Percentiles rank a stretch among this genome's conserved stretches.
Conservation (phyloP, 2,113 vertebrate species). For the Nycticorax nycticorax region DNA sequence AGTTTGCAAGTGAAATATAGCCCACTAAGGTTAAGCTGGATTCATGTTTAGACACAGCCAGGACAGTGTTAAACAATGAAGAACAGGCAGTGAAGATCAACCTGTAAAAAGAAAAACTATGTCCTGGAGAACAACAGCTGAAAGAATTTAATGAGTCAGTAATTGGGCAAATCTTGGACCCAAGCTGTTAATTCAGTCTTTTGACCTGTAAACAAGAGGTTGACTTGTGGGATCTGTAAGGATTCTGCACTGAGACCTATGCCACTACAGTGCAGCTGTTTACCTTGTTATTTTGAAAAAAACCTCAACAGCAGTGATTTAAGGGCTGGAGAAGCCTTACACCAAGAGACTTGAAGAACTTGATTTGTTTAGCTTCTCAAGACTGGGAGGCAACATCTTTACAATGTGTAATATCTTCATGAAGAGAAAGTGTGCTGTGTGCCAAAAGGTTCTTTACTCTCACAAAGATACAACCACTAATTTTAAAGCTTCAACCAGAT, state of each 20-base stretch:
- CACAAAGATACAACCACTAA: neutral
- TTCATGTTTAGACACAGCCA: neutral
- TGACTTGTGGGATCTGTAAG: neutral
- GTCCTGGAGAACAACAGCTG: neutral
- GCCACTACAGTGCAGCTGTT: neutral
- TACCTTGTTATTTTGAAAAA: neutral
- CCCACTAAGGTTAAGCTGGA: neutral
- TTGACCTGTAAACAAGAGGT: neutral
- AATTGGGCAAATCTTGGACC: neutral
- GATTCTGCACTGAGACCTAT: neutral
- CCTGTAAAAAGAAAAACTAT: neutral
- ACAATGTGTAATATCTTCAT: neutral
- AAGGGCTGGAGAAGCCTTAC: neutral
- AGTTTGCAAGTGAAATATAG: neutral
- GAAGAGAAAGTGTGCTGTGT: neutral
- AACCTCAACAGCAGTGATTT: neutral
- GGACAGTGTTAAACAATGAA: neutral
- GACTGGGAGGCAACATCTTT: neutral
- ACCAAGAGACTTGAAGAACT: neutral
- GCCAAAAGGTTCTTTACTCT: neutral
- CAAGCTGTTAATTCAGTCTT: neutral
- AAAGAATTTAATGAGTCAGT: neutral
- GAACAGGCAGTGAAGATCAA: neutral
- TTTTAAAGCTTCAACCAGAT: neutral
- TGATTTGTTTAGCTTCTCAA: neutral